phyloP scores from a whole-genome alignment of 2,113 vertebrate species.

The Recurvirostra avosetta region DNA sequence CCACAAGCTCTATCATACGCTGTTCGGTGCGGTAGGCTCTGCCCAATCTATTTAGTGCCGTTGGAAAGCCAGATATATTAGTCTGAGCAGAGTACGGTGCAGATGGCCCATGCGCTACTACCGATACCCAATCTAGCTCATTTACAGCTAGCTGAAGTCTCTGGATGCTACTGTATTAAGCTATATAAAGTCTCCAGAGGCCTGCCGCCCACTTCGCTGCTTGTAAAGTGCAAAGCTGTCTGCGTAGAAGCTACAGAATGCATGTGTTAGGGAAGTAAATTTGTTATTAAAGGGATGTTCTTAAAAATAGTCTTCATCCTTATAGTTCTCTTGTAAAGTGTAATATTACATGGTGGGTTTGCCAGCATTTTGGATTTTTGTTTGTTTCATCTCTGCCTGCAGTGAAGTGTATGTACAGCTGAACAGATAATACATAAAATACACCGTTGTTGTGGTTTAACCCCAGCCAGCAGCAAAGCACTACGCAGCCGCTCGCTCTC shows the following conservation, averaged over 20 bases:
- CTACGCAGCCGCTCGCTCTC: no score
- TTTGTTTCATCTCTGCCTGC: neutral
- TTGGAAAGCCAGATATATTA: neutral
- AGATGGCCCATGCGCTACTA: neutral
- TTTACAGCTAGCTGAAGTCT: neutral
- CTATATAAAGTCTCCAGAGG: neutral
- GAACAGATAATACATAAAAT: neutral
- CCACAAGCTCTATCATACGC: rapidly evolving
- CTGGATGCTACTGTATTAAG: neutral
- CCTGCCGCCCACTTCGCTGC: neutral
- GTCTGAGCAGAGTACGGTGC: neutral
- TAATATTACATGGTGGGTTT: neutral
- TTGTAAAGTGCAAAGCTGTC: neutral
- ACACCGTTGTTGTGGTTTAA: no score
- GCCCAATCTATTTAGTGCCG: rapidly evolving
- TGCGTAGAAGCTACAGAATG: neutral
- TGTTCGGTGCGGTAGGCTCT: neutral
- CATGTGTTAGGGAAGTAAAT: neutral
- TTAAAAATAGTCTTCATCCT: neutral
- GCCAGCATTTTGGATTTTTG: neutral
- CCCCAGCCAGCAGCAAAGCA: no score
- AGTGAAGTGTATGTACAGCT: neutral
- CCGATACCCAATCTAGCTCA: neutral
- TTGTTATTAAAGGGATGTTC: neutral
- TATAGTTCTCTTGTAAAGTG: neutral